Conservation (phyloP, 2,113 vertebrate genomes). For the Entelurus aequoreus region DNA sequence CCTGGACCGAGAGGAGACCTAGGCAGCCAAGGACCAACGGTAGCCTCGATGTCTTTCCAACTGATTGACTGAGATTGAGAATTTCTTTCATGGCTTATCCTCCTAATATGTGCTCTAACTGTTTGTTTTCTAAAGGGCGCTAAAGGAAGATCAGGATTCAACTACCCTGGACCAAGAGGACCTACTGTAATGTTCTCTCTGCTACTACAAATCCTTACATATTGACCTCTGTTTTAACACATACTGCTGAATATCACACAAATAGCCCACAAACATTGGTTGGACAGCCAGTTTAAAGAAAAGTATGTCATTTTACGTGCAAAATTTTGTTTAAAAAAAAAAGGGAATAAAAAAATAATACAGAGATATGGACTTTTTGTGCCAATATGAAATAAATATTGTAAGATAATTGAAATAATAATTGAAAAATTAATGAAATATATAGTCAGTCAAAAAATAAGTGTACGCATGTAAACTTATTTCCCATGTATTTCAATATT, state of each 20-base stretch:
- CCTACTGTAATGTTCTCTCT: constrained; percentile 60
- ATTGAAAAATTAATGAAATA: no score
- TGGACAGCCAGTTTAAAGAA: neutral
- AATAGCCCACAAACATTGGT: no score
- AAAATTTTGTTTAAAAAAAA: no score
- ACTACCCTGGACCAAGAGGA: constrained; percentile 87
- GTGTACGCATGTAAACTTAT: no score
- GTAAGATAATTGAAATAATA: no score
- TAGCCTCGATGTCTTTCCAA: constrained; percentile 31
- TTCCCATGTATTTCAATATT: no score
- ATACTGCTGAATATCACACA: no score
- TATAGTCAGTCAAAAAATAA: no score
- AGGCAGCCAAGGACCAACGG: constrained; percentile 82
- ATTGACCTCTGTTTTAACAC: neutral
- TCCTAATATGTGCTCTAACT: neutral
- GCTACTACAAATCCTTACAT: neutral
- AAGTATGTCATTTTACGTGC: neutral
- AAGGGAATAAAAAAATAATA: no score
- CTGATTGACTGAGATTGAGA: neutral
- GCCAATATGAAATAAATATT: no score
- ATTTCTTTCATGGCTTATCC: constrained; percentile 13
- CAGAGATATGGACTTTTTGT: no score
- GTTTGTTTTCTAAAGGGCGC: constrained; percentile 77
- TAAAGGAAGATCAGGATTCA: constrained; percentile 87
- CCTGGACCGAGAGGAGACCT: constrained; percentile 83